Base-by-base conservation (phyloP, 2,888 invertebrate genomes). In the Tinea trinotella region DNA sequence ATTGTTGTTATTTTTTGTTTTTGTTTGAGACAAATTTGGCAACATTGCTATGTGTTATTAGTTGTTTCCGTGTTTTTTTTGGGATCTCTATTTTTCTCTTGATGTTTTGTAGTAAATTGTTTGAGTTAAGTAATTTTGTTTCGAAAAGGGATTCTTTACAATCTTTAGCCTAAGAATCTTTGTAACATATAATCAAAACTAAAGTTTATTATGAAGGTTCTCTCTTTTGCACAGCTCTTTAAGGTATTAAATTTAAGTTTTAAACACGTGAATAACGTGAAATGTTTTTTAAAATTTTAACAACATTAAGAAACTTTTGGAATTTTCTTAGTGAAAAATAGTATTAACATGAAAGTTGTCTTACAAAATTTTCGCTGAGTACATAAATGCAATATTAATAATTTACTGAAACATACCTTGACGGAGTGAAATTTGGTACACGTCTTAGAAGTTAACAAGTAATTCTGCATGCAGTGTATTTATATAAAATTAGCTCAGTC, bases 1-100 rank as follows among this genome's bases (percentile, higher is more conserved):
- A 73, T 55, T 44, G 22, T 13, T 44, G 17, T 19, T 40, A 13
- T 17, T 22, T 24, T 55, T 24, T 50, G 20, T 34, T 54, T 17
- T 52, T 36, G 52, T 34, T 7, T 36, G 46, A 17, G 40, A 56
- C 49, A 19, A 54, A 54, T 56, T 57, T 36, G 52, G 13, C 2
- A 13, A 15, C 30, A 30, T 30, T 2, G 7, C 7, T n/a, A 13
- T 13, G 13, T 40, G 40, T 40, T 40, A 13, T 40, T 4, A 12
- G 40, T 35, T 35, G 35, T 12, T 35, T 35, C 35, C 35, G 35
- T n/a, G n/a, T 35, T n/a, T n/a, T n/a, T n/a, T 35, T 35, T 12
- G 40, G 15, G 30, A 7, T 30, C 30, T 30, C 30, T 30, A 30
- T 7, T 35, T 40, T 15, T 40, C 13, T 13, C n/a, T 40, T 12